Percentiles rank a stretch among this genome's conserved stretches.
Conservation (phyloP, 2,113 vertebrate species). For the Ascaphus truei region DNA sequence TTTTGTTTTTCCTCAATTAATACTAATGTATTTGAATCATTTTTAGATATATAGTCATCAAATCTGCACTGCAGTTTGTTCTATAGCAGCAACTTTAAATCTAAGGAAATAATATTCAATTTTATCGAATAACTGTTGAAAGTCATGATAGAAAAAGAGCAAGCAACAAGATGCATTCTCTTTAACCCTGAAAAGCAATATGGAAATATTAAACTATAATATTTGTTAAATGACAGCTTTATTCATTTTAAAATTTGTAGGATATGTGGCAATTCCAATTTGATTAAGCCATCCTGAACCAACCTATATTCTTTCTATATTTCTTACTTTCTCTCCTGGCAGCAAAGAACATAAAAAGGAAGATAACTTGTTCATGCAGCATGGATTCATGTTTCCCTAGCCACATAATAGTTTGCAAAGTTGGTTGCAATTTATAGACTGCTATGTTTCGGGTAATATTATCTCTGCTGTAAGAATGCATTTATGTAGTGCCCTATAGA, state of each 20-base stretch:
- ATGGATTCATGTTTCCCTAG: constrained; percentile 44
- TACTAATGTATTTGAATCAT: too few species aligned
- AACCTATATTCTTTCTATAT: constrained; percentile 36
- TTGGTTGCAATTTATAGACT: constrained; percentile 48
- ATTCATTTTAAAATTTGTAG: constrained; percentile 26
- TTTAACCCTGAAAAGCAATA: too few species aligned
- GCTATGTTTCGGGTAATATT: constrained; percentile 36
- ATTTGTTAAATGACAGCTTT: constrained; percentile 9
- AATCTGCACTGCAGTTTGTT: too few species aligned
- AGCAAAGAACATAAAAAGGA: constrained; percentile 31
- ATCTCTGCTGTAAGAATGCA: constrained; percentile 35
- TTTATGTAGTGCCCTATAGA: constrained; percentile 47
- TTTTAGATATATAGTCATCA: too few species aligned
- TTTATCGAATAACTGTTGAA: too few species aligned
- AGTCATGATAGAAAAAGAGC: too few species aligned
- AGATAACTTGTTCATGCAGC: constrained; percentile 33
- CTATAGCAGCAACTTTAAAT: too few species aligned
- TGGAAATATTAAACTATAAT: constrained; percentile 7
- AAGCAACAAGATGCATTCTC: too few species aligned
- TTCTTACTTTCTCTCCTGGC: constrained; percentile 28
- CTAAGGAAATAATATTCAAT: too few species aligned
- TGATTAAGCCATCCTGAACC: constrained; percentile 31
- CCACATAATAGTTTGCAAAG: constrained; percentile 39
- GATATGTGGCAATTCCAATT: constrained; percentile 13
- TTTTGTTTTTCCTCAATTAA: too few species aligned